Base-by-base conservation (phyloP, 2,888 invertebrate species). In the Drosophila pegasa region DNA sequence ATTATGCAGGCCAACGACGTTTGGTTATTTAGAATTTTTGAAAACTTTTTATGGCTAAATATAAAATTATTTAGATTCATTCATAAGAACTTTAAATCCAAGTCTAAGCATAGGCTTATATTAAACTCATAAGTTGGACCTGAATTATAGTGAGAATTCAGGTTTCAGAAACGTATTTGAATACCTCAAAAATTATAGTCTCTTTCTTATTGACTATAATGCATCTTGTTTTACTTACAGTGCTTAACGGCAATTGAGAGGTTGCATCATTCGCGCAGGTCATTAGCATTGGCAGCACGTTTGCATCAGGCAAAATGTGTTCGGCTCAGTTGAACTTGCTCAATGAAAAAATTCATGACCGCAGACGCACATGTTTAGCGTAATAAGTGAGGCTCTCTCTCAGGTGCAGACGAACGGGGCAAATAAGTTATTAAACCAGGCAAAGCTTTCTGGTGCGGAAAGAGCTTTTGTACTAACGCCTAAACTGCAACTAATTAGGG, bases 281-380 rank as follows among this genome's bases (percentile, higher is more conserved):
- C 25, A n/a, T 65, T 71, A n/a, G 38, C 18, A 75, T 71, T 67
- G 51, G 2, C 50, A 37, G 20, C 75, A 75, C 75, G 75, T 75
- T 55, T 22, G 57, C 10, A 41, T n/a, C 45, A 56, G 35, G 55
- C 55, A 27, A 50, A 38, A 37, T 50, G 22, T 27, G 37, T 50
- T 64, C 45, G 48, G 33, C n/a, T 25, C n/a, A 16, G 25, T 45
- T 65, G 71, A 74, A 74, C 74, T 61, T 74, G 66, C 38, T 59
- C 61, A 66, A 56, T 59, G 58, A 61, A 67, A 66, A 54, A 4
- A 31, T 45, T 68, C 63, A 75, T 52, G 75, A 64, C 33, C 63
- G 45, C 60, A 35, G 8, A 16, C 68, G 61, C 47, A 75, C 75
- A 60, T 68, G 75, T 54, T 61, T 43, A 14, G 72, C 50, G 48